These are phyloP conservation scores for Epinotia nisella DNA, from an alignment of 2,888 invertebrate genomes.

Conservation along the genomic window DNA sequence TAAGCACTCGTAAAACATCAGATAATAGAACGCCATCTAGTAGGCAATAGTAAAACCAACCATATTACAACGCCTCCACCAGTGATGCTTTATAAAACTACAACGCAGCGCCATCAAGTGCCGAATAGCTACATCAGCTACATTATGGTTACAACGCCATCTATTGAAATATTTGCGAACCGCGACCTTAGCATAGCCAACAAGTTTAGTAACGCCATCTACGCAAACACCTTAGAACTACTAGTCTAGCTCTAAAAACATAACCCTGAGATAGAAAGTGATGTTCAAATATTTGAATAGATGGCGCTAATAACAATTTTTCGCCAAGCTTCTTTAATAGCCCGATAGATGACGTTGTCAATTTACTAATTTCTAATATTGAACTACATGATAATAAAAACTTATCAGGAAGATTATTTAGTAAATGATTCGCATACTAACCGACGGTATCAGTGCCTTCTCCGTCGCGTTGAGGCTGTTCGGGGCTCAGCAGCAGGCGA, in stretches of 20 bases:
- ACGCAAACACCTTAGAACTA: background rate
- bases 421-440: conserved; percentile 54
- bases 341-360: conserved; percentile 7
- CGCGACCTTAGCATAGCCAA: background rate
- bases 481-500: conserved; percentile 87
- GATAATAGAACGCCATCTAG: background rate
- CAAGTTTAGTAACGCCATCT: background rate
- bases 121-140: background rate
- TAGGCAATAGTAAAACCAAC: background rate
- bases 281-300: background rate
- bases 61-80: background rate
- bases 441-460: conserved; percentile 74
- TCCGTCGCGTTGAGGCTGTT: conserved; percentile 75
- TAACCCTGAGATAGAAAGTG: background rate
- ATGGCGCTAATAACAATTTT: conserved; percentile 32
- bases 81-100: background rate
- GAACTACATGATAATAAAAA: background rate
- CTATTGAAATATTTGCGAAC: background rate
- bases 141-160: background rate
- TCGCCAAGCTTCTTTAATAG: background rate
- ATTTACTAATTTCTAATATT: background rate
- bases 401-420: no score
- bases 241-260: background rate
- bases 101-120: conserved; percentile 1
- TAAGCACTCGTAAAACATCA: background rate